phyloP scores from a whole-genome alignment of 2,113 vertebrate genomes.

The Pedionomus torquatus region DNA sequence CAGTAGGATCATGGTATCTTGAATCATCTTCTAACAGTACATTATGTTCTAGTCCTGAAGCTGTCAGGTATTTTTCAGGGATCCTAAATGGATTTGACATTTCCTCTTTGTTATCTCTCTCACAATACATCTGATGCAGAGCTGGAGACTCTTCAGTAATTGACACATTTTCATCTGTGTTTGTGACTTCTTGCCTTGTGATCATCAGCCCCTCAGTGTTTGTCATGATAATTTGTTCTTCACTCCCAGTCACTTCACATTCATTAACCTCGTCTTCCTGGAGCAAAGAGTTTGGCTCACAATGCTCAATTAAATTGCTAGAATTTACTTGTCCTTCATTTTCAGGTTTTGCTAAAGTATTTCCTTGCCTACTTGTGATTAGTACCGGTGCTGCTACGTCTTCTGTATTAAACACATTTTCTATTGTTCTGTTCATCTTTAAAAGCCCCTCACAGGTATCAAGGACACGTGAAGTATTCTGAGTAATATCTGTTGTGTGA shows the following conservation, averaged over 20 bases:
- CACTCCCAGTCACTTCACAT: background rate
- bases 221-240: background rate
- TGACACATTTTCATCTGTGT: background rate
- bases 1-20: background rate
- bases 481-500: background rate
- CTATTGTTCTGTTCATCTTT: background rate
- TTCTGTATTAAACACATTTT: background rate
- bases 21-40: background rate
- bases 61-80: constrained; percentile 39
- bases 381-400: background rate
- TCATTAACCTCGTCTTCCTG: constrained; percentile 8
- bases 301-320: background rate
- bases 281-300: background rate
- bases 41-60: constrained; percentile 23
- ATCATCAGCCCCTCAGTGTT: background rate
- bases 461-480: background rate
- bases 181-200: background rate
- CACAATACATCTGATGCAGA: background rate
- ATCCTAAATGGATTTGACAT: background rate
- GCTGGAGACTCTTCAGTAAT: background rate
- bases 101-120: background rate
- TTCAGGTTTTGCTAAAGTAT: background rate
- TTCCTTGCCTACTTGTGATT: background rate
- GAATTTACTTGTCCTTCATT: background rate
- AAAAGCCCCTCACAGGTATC: background rate